Evolutionary conservation across 1,140 invertebrate species (phyloP).

Genomic region (Caenorhabditis remanei): DNA sequence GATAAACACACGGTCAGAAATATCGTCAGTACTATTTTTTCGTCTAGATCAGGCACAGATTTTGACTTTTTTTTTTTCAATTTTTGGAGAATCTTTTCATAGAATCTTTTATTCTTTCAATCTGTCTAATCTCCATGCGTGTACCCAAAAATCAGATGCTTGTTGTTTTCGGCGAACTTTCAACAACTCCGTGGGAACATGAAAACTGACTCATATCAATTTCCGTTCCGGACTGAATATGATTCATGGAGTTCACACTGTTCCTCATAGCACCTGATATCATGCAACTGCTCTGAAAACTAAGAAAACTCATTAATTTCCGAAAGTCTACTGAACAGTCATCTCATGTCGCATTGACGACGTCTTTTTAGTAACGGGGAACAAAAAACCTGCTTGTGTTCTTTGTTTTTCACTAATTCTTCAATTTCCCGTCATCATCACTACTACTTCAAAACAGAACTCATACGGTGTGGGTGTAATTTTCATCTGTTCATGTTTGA

Average conservation of each 20-base stretch:
- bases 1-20: too few relatives aligned
- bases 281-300: not conserved
- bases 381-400: conserved; percentile 37
- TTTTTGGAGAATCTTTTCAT: too few relatives aligned
- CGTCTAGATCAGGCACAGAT: too few relatives aligned
- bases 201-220: not conserved
- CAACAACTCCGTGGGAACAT: too few relatives aligned
- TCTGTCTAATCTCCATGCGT: too few relatives aligned
- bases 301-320: not conserved
- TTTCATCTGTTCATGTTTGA: not conserved
- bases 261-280: conserved; percentile 3
- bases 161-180: too few relatives aligned
- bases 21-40: too few relatives aligned
- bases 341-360: not conserved
- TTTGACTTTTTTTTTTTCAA: too few relatives aligned
- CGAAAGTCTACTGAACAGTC: not conserved
- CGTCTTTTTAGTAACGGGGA: not conserved
- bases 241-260: not conserved
- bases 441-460: not conserved
- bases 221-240: not conserved
- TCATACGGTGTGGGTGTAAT: not conserved
- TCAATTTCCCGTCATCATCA: not conserved
- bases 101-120: too few relatives aligned
- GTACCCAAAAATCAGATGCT: too few relatives aligned
- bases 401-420: conserved; percentile 4